phyloP scores from a whole-genome alignment of 2,113 vertebrate species.

The Hippocampus comes region DNA sequence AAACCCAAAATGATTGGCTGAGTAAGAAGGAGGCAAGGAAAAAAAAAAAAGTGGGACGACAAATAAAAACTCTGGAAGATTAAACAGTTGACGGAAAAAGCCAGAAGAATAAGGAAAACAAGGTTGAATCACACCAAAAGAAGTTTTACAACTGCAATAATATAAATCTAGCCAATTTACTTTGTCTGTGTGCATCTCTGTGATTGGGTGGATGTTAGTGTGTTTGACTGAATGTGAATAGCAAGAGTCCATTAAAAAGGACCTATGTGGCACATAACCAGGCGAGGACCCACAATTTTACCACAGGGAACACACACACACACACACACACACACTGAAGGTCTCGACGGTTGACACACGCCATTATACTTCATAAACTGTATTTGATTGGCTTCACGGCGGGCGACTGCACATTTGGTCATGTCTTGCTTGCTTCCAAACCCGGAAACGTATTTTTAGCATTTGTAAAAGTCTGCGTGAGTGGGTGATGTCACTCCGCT shows the following conservation, averaged over 20 bases:
- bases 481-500: too few species aligned
- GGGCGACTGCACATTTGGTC: too few species aligned
- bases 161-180: slow-evolving; percentile 63
- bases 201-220: background rate
- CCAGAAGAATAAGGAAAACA: slow-evolving; percentile 8
- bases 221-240: slow-evolving; percentile 18
- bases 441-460: too few species aligned
- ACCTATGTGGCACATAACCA: slow-evolving; percentile 60
- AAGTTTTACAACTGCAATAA: slow-evolving; percentile 55
- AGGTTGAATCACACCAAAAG: slow-evolving; percentile 8
- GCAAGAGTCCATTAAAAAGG: slow-evolving; percentile 49
- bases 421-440: too few species aligned
- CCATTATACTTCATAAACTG: too few species aligned
- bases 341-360: too few species aligned
- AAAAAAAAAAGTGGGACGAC: background rate
- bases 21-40: background rate
- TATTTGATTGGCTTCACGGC: too few species aligned
- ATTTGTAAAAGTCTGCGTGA: too few species aligned
- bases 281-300: slow-evolving; percentile 40
- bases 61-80: too few species aligned
- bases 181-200: slow-evolving; percentile 18
- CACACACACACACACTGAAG: too few species aligned
- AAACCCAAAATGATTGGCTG: too few species aligned
- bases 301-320: slow-evolving; percentile 35
- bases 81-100: background rate